Evolutionary conservation across 2,113 vertebrate genomes (phyloP).

Genomic region (Cynoglossus semilaevis): DNA sequence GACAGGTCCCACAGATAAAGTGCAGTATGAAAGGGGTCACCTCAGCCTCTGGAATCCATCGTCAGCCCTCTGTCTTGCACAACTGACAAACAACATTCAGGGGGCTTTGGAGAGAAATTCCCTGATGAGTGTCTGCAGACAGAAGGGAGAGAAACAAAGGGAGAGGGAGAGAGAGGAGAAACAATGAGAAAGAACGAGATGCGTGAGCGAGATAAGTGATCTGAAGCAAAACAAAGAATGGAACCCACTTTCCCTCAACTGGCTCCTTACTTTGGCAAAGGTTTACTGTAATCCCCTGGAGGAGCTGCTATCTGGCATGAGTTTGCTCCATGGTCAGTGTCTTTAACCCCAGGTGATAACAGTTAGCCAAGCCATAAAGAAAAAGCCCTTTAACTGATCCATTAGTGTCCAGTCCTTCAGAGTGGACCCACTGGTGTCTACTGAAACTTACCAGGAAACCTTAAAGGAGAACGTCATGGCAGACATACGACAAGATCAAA

Average conservation of each 20-base stretch:
- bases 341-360: conserved; percentile 79
- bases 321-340: conserved; percentile 71
- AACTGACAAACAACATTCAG: conserved; percentile 60
- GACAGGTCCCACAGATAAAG: conserved; percentile 67
- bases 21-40: conserved; percentile 60
- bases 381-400: conserved; percentile 80
- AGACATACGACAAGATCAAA: conserved; percentile 80
- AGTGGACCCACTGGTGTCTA: conserved; percentile 72
- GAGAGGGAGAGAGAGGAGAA: neutral
- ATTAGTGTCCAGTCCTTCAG: conserved; percentile 76
- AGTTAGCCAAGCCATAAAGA: conserved; percentile 76
- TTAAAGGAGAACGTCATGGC: conserved; percentile 80
- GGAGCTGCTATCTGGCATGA: conserved; percentile 65
- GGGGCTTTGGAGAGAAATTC: conserved; percentile 53
- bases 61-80: conserved; percentile 58
- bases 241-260: conserved; percentile 52
- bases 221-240: conserved; percentile 51
- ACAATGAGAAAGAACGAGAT: conserved; percentile 29
- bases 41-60: conserved; percentile 71
- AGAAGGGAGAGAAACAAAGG: conserved; percentile 23
- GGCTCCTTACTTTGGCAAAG: conserved; percentile 44
- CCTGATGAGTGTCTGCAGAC: conserved; percentile 34
- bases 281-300: conserved; percentile 71
- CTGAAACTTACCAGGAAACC: conserved; percentile 82
- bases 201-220: conserved; percentile 49